Percentiles rank a stretch among this genome's conserved stretches.
Conservation (phyloP, 2,113 vertebrate genomes). For the Axis porcinus region DNA sequence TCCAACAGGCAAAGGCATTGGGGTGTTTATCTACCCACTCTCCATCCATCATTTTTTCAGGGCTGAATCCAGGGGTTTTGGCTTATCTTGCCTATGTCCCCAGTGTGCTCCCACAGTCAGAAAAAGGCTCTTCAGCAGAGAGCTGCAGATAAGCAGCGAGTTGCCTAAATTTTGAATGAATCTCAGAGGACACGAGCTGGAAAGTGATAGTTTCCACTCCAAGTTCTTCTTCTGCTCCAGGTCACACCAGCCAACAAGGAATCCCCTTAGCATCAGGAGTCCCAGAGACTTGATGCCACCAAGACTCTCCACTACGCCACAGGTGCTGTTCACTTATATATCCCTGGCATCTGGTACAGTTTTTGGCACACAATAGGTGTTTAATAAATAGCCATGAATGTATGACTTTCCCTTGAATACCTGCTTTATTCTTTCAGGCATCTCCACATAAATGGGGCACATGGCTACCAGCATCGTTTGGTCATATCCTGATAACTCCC, state of each 20-base stretch:
- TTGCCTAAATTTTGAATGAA: neutral
- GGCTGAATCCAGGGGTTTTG: neutral
- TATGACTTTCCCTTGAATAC: neutral
- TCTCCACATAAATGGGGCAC: neutral
- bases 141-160: neutral
- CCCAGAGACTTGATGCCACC: no score
- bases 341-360: neutral
- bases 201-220: no score
- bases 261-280: no score
- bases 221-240: no score
- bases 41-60: neutral
- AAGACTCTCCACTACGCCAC: neutral
- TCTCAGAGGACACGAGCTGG: neutral
- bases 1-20: neutral
- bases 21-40: neutral
- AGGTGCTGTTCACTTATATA: no score
- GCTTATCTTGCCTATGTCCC: neutral
- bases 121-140: neutral
- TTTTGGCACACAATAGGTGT: neutral
- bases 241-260: no score
- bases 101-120: neutral
- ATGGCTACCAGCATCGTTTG: neutral
- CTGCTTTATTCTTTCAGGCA: neutral
- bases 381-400: neutral
- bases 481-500: neutral